Base-by-base conservation (phyloP, 2,888 invertebrate genomes). In the Athetis lepigone region DNA sequence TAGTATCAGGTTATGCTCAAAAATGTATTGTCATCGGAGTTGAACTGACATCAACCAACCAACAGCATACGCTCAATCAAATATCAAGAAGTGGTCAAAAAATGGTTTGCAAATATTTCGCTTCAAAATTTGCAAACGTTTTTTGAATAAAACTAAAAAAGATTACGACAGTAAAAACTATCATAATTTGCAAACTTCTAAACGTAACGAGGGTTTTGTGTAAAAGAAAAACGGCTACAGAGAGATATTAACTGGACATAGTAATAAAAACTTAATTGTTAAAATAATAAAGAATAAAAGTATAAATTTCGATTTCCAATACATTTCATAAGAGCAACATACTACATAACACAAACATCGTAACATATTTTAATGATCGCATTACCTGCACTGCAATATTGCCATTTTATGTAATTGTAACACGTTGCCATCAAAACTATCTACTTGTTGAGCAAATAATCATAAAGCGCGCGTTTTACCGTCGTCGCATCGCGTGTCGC, bases 371-470 rank as follows among this genome's bases (percentile, higher is more conserved):
- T 59, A 75, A 77, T 59, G 51, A 52, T 46, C 60, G 45, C 68
- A 69, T 75, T 68, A 74, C 64, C 63, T 68, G 64, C 67, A 70
- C 54, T 72, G 59, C 60, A 72, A 61, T 79, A 78, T 70, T 78
- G 59, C 47, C 42, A 45, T 67, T 73, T 71, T 61, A 74, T 70
- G 64, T 73, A 69, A 79, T 76, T 79, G 70, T 75, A 80, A 75
- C 70, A 56, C 62, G 61, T 63, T 59, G 39, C 65, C 79, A 69
- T 78, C 51, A 78, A 68, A 76, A 76, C 76, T 80, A 76, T 80
- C 74, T 86, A 91, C 91, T 88, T 90, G 90, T 91, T 92, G 90
- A 89, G 79, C 87, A 87, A 89, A 91, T 89, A 90, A 90, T 87
- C 87, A 89, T 90, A 92, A 90, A 90, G 81, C 75, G 81, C 70